These are phyloP conservation scores for Leiothrix lutea DNA, from an alignment of 2,113 vertebrate species.

Conservation along the genomic window DNA sequence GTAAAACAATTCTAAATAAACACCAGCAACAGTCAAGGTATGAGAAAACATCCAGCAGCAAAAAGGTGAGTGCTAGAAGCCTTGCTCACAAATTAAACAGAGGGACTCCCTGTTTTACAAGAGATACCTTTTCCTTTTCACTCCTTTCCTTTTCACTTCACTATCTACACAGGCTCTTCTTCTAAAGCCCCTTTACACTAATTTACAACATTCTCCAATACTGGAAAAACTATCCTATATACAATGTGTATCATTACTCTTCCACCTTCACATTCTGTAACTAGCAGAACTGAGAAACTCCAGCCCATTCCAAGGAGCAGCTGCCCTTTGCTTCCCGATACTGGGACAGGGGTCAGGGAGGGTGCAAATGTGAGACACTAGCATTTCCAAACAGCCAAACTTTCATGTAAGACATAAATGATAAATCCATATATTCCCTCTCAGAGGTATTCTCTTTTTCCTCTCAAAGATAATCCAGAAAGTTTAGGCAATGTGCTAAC, in stretches of 20 bases:
- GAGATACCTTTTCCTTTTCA: not conserved
- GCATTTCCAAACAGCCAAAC: not conserved
- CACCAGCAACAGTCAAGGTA: not conserved
- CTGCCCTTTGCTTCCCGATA: not conserved
- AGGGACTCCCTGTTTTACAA: not conserved
- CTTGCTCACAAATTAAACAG: not conserved
- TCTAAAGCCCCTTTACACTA: not conserved
- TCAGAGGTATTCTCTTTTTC: not conserved
- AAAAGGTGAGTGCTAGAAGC: not conserved
- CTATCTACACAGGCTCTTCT: not conserved
- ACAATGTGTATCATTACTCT: not conserved
- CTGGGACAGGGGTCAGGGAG: accelerated
- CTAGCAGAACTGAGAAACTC: not conserved
- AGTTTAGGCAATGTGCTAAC: not conserved
- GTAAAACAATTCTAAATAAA: not conserved
- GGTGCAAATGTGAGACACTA: not conserved
- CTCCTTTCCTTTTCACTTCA: too few relatives aligned
- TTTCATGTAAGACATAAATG: not conserved
- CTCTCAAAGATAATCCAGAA: not conserved
- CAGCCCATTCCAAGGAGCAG: not conserved
- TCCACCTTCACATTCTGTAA: not conserved
- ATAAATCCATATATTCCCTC: not conserved
- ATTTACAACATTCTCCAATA: not conserved
- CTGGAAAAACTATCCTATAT: not conserved
- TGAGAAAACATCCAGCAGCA: not conserved